These are phyloP conservation scores for Catotricha subobsoleta DNA, from an alignment of 2,888 invertebrate genomes.

Conservation along the genomic window DNA sequence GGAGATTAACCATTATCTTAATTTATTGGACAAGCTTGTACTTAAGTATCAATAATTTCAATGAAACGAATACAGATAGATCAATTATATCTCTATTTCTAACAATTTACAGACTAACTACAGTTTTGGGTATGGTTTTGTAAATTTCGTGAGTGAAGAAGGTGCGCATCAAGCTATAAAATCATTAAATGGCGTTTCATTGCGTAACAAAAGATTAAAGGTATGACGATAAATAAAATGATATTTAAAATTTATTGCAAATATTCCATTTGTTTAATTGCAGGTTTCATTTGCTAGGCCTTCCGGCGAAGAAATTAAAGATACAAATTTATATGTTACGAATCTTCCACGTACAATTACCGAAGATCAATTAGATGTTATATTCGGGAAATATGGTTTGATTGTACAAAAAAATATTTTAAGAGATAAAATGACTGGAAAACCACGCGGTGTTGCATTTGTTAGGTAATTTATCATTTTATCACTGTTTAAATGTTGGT, in stretches of 20 bases:
- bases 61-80: too few relatives aligned
- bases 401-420: slow-evolving; percentile 86
- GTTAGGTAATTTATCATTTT: slow-evolving; percentile 67
- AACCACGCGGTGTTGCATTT: slow-evolving; percentile 82
- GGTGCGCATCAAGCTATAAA: slow-evolving; percentile 76
- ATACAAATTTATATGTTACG: slow-evolving; percentile 85
- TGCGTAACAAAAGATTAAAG: slow-evolving; percentile 83
- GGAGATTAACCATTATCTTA: too few relatives aligned
- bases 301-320: slow-evolving; percentile 79
- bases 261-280: slow-evolving; percentile 5
- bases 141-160: slow-evolving; percentile 70
- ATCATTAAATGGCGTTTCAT: slow-evolving; percentile 69
- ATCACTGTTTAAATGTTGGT: too few relatives aligned
- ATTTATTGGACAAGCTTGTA: too few relatives aligned
- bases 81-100: background rate
- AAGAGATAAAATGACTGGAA: slow-evolving; percentile 71
- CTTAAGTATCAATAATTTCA: too few relatives aligned
- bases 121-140: slow-evolving; percentile 92
- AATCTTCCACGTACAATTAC: slow-evolving; percentile 75
- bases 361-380: slow-evolving; percentile 63
- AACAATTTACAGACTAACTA: slow-evolving; percentile 58
- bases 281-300: slow-evolving; percentile 82
- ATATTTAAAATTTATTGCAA: too few relatives aligned
- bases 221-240: too few relatives aligned
- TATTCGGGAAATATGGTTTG: slow-evolving; percentile 75